Evolutionary conservation across 1,140 invertebrate species (phyloP), one percentile per base, ranked within the genome.

Genomic region (Thaumetopoea pityocampa): DNA sequence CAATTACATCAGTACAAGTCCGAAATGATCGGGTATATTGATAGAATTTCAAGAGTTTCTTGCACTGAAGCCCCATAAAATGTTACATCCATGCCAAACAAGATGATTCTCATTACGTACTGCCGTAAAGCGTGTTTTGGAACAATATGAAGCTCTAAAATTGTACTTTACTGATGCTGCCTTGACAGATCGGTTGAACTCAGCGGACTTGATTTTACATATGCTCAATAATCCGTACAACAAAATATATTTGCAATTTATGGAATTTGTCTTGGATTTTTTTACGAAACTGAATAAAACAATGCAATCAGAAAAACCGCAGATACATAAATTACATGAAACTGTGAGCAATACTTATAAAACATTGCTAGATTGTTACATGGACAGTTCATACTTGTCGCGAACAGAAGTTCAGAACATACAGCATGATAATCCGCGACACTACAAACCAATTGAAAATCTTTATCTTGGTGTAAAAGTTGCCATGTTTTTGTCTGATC

Each of bases 31-130:
- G 8, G 20, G 20, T 22, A n/a, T 22, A 22, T 8, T 22, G 8
- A 22, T n/a, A 8, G 20, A 22, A 22, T 22, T 22, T 22, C 20
- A 22, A 22, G 20, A 22, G 20, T 22, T 22, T 22, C 20, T 22
- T 22, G 20, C 20, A 22, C 20, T 22, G 8, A 27, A 27, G 11
- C 24, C 24, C 11, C 24, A 27, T 27, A 27, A 27, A 27, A 27
- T 27, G 6, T 10, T 27, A 10, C 24, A 27, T 27, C 24, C 24
- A 27, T 9, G 8, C 11, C 24, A 27, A 12, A 4, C 24, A 10
- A n/a, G 24, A 8, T 27, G 9, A 10, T 9, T 27, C 11, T 10
- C 24, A 12, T 10, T 27, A 10, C 8, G 24, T 4, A 7, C 18
- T 4, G 18, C 18, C 4, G 18, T 19, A 4, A 4, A 7, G 4